Base-by-base conservation (phyloP, 1,140 invertebrate species). In the Tachypleus tridentatus region DNA sequence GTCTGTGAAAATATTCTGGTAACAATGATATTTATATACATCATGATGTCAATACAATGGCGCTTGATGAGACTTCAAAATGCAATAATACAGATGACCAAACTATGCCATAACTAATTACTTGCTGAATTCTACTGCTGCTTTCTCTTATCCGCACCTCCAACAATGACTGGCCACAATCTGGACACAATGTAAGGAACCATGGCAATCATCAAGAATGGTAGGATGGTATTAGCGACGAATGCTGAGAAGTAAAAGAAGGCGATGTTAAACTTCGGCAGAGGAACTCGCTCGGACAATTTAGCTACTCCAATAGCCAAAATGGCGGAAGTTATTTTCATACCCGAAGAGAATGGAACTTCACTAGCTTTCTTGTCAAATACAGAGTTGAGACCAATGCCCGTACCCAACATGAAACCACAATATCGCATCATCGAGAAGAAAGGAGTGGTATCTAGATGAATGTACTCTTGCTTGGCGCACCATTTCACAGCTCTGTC, bases 401-500 rank as follows among this genome's bases (percentile, higher is more conserved):
- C 78, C 56, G 78, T 72, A 4, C 79, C 79, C 52, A 80, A 69
- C 49, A 74, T 73, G 57, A 76, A 74, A 48, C 77, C 80, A 64
- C 72, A 72, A 67, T 76, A 79, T 8, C 79, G 71, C 5, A 81
- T 77, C 57, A 85, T 72, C 0, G 80, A 77, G 71, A 77, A 84
- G 69, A 83, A 74, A 3, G 83, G 81, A 0, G 82, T 82, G 3
- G 83, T 84, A 29, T 80, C 77, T 9, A 84, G 76, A 68, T 81
- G 81, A 48, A 86, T 79, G 66, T 78, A 77, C 11, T 82, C 80
- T 0, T 76, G 75, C 7, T 73, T 74, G 50, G 77, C 74, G 69
- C 84, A 86, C 81, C 83, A 84, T 64, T 83, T 83, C 68, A 82
- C 76, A 3, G 84, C 84, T 56, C 76, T 67, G 61, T 77, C 74